Base-by-base conservation (phyloP, 2,113 vertebrate genomes). In the Nothoprocta pentlandii region DNA sequence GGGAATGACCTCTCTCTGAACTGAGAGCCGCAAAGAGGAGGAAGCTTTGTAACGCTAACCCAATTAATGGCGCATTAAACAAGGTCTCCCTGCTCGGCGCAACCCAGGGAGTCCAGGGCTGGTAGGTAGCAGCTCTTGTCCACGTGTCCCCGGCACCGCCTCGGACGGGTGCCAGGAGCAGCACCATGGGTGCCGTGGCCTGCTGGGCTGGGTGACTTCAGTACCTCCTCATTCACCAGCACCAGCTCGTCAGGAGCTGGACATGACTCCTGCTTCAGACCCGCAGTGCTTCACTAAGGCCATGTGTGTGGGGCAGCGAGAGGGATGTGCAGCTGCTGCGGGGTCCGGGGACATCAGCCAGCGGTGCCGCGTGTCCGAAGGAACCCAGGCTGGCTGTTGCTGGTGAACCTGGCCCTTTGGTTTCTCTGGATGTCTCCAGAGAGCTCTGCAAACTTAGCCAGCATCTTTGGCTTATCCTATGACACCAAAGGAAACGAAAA, bases 41-140 rank as follows among this genome's bases (percentile, higher is more conserved):
- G 92, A 84, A 91, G 61, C 87, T 97, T 95, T 96, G 96, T 95
- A 96, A 96, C 80, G 87, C 80, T 58, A 95, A 95, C 56, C 23
- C 58, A 86, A 96, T 96, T 96, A 96, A 97, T 96, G 94, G 97
- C 95, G 95, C 83, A 97, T 95, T 94, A 93, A 95, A 95, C 94
- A 94, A 95, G 92, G 87, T 84, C 63, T 97, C 94, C 80, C 83
- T 86, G 86, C 86, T 93, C 85, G 93, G 90, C 80, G 77, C 41
- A n/a, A 93, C 80, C 91, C 89, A 85, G 89, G 78, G 88, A 82
- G 67, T 89, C 58, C 85, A 91, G 76, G 86, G 78, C 93, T 4
- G 28, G 66, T 84, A 82, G 88, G 94, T 92, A 93, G 67, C 80
- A 53, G 64, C 85, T 96, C 92, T 80, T 83, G 77, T 87, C 78